Evolutionary conservation across 2,113 vertebrate genomes (phyloP).

Genomic region (Apodemus speciosus): DNA sequence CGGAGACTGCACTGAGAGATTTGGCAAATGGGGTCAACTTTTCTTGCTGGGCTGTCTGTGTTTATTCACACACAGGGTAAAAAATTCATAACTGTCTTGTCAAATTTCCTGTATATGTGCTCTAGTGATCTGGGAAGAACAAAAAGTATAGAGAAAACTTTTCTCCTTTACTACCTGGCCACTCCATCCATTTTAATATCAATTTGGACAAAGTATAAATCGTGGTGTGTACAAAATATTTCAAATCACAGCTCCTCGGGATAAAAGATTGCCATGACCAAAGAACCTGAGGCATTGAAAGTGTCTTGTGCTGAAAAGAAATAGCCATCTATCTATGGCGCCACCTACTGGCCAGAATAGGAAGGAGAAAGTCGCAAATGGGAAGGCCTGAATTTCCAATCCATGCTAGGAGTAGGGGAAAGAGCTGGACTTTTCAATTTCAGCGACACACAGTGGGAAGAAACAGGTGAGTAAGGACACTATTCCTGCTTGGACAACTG

Average conservation of each 20-base stretch:
- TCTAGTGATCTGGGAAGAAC: not conserved
- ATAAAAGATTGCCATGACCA: not conserved
- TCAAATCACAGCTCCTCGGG: not conserved
- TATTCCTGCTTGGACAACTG: not conserved
- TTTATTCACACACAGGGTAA: slow-evolving; percentile 42
- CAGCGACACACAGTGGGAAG: not conserved
- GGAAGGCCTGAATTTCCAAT: slow-evolving; percentile 25
- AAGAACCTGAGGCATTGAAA: not conserved
- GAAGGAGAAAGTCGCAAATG: not conserved
- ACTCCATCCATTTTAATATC: slow-evolving; percentile 42
- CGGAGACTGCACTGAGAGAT: slow-evolving; percentile 22
- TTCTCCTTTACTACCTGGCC: not conserved
- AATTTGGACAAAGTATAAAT: slow-evolving; percentile 34
- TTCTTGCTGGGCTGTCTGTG: slow-evolving; percentile 33
- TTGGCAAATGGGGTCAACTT: slow-evolving; percentile 49
- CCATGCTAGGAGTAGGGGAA: not conserved
- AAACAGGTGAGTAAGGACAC: slow-evolving; percentile 7
- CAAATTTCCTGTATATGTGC: not conserved
- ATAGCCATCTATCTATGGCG: not conserved
- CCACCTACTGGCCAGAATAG: slow-evolving; percentile 32
- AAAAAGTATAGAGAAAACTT: not conserved
- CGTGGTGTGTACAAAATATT: slow-evolving; percentile 21
- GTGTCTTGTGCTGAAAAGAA: slow-evolving; percentile 17
- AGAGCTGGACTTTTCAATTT: slow-evolving; percentile 48
- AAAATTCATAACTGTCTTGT: slow-evolving; percentile 26